Evolutionary conservation across 2,113 vertebrate genomes (phyloP).

Genomic region (Leptosomus discolor): DNA sequence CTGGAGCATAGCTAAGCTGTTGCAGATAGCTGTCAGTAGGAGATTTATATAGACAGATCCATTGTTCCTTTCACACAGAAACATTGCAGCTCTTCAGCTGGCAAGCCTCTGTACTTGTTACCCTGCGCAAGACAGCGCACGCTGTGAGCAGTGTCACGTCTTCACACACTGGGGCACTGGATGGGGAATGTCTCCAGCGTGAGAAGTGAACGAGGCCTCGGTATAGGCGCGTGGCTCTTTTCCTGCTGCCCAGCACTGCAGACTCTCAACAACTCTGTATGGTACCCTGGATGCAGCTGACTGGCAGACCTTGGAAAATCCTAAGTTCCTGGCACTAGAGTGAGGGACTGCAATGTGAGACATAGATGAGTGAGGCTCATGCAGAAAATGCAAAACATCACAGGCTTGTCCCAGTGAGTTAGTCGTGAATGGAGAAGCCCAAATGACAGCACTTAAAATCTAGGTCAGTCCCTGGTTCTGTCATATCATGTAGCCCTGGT

Average conservation of each 20-base stretch:
- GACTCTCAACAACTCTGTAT: background rate
- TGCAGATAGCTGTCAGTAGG: background rate
- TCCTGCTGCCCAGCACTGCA: background rate
- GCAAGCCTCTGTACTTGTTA: background rate
- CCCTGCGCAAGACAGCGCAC: accelerated
- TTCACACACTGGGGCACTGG: background rate
- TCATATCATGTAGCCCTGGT: background rate
- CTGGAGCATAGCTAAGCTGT: background rate
- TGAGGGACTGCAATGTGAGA: background rate
- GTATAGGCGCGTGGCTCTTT: accelerated
- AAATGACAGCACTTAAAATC: background rate
- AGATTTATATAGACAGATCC: background rate
- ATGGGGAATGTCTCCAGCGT: background rate
- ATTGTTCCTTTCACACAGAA: background rate
- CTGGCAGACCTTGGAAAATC: background rate
- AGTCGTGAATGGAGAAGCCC: background rate
- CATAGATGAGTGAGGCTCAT: background rate
- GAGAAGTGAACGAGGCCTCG: background rate
- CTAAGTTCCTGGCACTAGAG: background rate
- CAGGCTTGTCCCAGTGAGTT: background rate
- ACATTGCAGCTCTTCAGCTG: background rate
- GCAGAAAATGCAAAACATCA: background rate
- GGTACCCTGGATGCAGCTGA: background rate
- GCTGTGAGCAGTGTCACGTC: accelerated
- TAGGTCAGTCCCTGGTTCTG: background rate